Percentiles rank a stretch among this genome's conserved stretches.
phyloP scores from a whole-genome alignment of 2,113 vertebrate genomes.

The Corapipo altera region DNA sequence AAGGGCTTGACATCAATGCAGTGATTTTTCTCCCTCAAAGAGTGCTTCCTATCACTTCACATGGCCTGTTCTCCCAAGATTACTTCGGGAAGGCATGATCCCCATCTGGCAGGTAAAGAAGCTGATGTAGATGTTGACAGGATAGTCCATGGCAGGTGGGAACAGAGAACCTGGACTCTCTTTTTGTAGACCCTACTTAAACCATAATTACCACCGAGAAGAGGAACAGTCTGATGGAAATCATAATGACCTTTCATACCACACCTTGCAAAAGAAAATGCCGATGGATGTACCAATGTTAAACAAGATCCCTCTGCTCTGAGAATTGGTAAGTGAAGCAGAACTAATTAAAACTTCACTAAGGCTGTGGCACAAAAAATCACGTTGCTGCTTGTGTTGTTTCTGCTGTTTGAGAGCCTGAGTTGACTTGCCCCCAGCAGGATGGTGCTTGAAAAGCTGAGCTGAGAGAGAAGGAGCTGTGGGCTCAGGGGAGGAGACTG shows the following conservation, averaged over 20 bases:
- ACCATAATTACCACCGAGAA: neutral
- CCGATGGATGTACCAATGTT: neutral
- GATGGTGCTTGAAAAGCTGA: neutral
- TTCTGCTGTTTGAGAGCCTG: neutral
- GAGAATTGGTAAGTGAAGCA: neutral
- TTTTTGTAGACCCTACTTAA: neutral
- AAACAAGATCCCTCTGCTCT: neutral
- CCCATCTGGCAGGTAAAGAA: neutral
- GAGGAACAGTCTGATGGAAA: neutral
- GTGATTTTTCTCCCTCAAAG: neutral
- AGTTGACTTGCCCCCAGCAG: neutral
- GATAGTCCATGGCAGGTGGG: neutral
- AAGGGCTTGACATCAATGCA: neutral
- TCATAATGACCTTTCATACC: neutral
- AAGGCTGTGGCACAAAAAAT: neutral
- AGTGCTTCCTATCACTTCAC: rapidly evolving
- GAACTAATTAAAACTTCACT: neutral
- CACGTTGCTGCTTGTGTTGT: neutral
- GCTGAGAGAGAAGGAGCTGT: neutral
- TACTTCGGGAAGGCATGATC: neutral
- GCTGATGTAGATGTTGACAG: neutral
- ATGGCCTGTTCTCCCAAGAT: neutral
- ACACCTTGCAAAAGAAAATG: neutral
- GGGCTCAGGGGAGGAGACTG: neutral
- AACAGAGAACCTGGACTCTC: neutral